Conservation (phyloP, 2,113 vertebrate species). For the Prolemur simus region DNA sequence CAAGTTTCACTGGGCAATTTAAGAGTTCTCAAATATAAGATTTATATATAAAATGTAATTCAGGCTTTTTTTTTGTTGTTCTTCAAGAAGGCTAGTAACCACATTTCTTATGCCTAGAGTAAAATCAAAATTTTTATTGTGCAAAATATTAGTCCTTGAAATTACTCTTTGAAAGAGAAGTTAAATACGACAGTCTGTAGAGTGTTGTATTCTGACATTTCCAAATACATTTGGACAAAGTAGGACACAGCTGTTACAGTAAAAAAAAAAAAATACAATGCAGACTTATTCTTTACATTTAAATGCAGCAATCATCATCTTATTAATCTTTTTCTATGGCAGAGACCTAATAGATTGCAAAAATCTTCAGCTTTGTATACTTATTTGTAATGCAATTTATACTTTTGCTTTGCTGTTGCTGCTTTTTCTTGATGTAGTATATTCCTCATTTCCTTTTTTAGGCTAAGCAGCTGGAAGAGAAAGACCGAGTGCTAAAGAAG, state of each 20-base stretch:
- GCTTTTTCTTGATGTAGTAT: constrained; percentile 73
- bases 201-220: constrained; percentile 15
- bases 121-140: constrained; percentile 42
- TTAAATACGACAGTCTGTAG: neutral
- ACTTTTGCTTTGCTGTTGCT: constrained; percentile 67
- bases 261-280: constrained; percentile 5
- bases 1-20: neutral
- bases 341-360: constrained; percentile 53
- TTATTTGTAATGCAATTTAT: constrained; percentile 64
- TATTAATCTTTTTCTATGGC: constrained; percentile 70
- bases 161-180: constrained; percentile 26
- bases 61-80: neutral
- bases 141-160: constrained; percentile 49
- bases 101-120: neutral
- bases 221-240: constrained; percentile 62
- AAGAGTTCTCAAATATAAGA: neutral
- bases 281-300: constrained; percentile 58
- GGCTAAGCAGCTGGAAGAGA: constrained; percentile 94
- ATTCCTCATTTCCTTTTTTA: constrained; percentile 79
- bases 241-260: constrained; percentile 76
- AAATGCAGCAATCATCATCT: constrained; percentile 75
- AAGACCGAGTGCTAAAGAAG: constrained; percentile 92
- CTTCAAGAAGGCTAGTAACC: neutral
- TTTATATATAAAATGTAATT: neutral
- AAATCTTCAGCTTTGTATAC: neutral